Evolutionary conservation across 2,797 vertebrate genomes (phyloP).

Genomic region (Hapalemur alaotrensis): DNA sequence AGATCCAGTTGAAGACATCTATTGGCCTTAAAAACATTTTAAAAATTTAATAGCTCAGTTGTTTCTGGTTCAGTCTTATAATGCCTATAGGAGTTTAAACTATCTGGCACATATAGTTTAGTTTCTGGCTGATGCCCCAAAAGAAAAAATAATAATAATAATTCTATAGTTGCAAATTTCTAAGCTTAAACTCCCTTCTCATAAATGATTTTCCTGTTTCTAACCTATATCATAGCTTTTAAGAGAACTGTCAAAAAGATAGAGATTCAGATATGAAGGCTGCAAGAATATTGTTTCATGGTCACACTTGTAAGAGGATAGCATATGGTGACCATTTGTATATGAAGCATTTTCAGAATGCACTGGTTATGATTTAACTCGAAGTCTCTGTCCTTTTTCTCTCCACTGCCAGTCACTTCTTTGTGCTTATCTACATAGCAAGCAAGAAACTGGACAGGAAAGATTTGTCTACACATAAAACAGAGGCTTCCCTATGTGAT

Average conservation of each 20-base stretch:
- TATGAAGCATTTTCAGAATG: constrained; percentile 20
- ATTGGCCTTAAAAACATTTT: constrained; percentile 60
- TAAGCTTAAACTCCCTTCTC: constrained; percentile 72
- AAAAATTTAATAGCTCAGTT: constrained; percentile 62
- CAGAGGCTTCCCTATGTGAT: neutral
- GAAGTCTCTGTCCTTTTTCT: neutral
- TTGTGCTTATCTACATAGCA: neutral
- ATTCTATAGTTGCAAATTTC: constrained; percentile 73
- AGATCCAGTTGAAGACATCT: constrained; percentile 43
- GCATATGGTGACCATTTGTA: constrained; percentile 52
- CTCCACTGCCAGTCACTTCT: neutral
- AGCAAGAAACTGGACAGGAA: neutral
- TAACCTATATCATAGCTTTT: constrained; percentile 54
- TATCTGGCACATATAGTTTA: constrained; percentile 73
- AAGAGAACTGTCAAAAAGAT: constrained; percentile 41
- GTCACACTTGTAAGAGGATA: neutral
- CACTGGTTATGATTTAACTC: neutral
- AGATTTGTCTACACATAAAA: neutral
- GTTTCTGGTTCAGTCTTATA: constrained; percentile 43
- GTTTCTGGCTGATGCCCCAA: constrained; percentile 73
- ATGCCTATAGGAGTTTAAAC: constrained; percentile 78
- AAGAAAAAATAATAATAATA: constrained; percentile 37
- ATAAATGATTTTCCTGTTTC: constrained; percentile 60
- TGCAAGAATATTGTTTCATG: constrained; percentile 54
- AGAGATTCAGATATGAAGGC: constrained; percentile 62